Evolutionary conservation across 2,113 vertebrate species (phyloP), one percentile per base, ranked within the genome.

Genomic region (Ascaphus truei): DNA sequence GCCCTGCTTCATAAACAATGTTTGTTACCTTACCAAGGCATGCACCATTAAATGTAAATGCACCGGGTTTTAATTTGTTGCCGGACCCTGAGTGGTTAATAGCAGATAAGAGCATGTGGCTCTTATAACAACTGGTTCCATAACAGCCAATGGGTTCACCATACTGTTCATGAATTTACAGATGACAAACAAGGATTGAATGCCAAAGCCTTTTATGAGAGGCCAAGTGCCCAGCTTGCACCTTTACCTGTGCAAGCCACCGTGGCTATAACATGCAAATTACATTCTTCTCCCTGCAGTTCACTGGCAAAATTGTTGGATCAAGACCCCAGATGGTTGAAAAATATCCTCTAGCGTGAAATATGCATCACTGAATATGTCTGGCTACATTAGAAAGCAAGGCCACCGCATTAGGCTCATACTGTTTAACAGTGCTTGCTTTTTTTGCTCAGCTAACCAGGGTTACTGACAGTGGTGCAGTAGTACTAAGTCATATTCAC

Each of bases 371-470:
- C 73, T 79, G 84, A 1, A 74, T 2, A 1, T 77, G 82, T 87
- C 85, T 73, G 79, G 36, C 71, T 43, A 59, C 71, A 79, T 90
- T 84, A 87, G 77, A 50, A 2, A 20, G 33, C 77, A 61, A 78
- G 76, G 80, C 75, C 31, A 0, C 85, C 84, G 81, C 77, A 36
- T 77, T 63, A 67, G 68, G 77, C 81, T 27, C n/a, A n/a, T n/a
- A n/a, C n/a, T n/a, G n/a, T n/a, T n/a, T n/a, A n/a, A n/a, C n/a
- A n/a, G n/a, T n/a, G n/a, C n/a, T n/a, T n/a, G n/a, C n/a, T n/a
- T n/a, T n/a, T n/a, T n/a, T n/a, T n/a, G n/a, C n/a, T n/a, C n/a
- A n/a, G n/a, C n/a, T n/a, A n/a, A n/a, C n/a, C n/a, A n/a, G n/a
- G n/a, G n/a, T n/a, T n/a, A n/a, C n/a, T n/a, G n/a, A n/a, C n/a